Conservation (phyloP, 2,113 vertebrate genomes). For the Oreochromis tanganicae region DNA sequence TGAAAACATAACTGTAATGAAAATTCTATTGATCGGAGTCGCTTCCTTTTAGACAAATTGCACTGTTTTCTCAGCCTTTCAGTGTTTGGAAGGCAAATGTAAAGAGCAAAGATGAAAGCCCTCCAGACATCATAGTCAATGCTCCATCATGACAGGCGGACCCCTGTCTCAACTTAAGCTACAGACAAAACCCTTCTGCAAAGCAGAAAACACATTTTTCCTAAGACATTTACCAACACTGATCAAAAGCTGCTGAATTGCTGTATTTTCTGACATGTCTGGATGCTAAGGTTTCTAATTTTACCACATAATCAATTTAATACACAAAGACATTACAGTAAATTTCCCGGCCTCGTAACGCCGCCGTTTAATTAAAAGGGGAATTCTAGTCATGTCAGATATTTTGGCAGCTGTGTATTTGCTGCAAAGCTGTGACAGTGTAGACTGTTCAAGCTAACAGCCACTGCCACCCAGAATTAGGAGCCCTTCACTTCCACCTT, state of each 20-base stretch:
- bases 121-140: constrained; percentile 23
- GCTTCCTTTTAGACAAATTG: constrained; percentile 72
- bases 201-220: neutral
- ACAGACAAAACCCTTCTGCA: neutral
- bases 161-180: neutral
- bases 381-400: neutral
- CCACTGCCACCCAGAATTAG: neutral
- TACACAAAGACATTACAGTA: neutral
- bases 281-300: neutral
- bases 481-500: neutral
- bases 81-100: constrained; percentile 50
- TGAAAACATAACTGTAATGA: constrained; percentile 76
- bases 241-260: neutral
- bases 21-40: constrained; percentile 71
- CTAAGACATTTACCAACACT: neutral
- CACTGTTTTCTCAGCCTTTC: constrained; percentile 50
- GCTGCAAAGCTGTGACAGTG: neutral
- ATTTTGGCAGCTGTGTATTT: neutral
- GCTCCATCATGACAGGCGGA: constrained; percentile 20
- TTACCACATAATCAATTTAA: neutral
- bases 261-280: neutral
- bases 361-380: neutral
- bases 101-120: constrained; percentile 52
- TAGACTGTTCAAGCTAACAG: neutral
- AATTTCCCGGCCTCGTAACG: neutral